Base-by-base conservation (phyloP, 1,140 invertebrate genomes). In the Nephotettix cincticeps region DNA sequence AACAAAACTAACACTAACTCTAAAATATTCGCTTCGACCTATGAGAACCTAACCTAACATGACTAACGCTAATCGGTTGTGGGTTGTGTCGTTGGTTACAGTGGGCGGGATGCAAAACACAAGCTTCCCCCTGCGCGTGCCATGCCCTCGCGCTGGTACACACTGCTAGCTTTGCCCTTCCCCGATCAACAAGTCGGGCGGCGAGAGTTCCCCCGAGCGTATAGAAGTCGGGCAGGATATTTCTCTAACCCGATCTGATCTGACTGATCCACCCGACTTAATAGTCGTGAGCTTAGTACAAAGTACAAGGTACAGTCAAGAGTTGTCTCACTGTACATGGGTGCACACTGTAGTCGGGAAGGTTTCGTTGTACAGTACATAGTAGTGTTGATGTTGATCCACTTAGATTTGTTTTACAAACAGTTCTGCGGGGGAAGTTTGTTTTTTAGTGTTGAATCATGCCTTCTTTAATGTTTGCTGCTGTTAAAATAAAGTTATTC, bases 161-260 rank as follows among this genome's bases (percentile, higher is more conserved):
- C 92, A 69, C 87, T 95, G 72, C 87, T 95, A 81, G 93, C 93
- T 71, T 87, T 95, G 76, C 93, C 93, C 74, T 95, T 95, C 83
- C 92, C 93, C 77, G 93, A 95, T 84, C 93, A 95, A 84, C 93
- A 93, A 80, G 89, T 94, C 76, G 93, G 92, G 71, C 83, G 93
- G 74, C 85, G 93, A 71, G 92, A 95, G 81, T 91, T 93, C 79
- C 88, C 88, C 70, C 87, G 92, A 71, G 86, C 87, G 74, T 88
- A 89, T 80, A 86, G 89, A 79, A 91, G 84, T 75, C 87, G 91
- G 76, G 92, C 92, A 72, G 92, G 92, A 74, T 93, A 93, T 84
- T 94, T 94, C 85, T 94, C 92, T 81, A 90, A 89, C 77, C 86
- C 88, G 61, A 79, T 79, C 70, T 79, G 78, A 79, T 68, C 68